Percentiles rank a stretch among this genome's conserved stretches.
phyloP scores from a whole-genome alignment of 2,797 vertebrate genomes.

The Catamblyrhynchus diadema region DNA sequence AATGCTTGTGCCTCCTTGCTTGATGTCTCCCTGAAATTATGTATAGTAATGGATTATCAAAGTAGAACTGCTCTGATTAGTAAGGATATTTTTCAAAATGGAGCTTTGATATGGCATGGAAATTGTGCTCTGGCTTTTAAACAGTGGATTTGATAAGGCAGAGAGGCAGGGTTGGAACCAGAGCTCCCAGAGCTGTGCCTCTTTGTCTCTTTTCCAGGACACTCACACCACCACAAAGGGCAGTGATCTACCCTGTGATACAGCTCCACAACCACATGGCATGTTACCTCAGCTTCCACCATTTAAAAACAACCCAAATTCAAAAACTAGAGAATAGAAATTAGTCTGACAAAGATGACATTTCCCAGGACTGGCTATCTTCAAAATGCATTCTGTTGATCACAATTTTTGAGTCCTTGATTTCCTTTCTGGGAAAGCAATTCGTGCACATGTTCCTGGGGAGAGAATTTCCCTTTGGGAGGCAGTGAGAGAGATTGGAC shows the following conservation, averaged over 20 bases:
- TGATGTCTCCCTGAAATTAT: not conserved
- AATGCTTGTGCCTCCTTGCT: fast-evolving
- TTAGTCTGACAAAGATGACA: constrained; percentile 1
- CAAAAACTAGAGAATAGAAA: not conserved
- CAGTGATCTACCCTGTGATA: not conserved
- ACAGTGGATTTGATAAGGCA: not conserved
- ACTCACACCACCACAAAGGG: not conserved
- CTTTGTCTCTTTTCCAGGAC: not conserved
- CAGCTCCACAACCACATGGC: not conserved
- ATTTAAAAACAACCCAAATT: not conserved
- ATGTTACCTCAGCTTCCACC: not conserved
- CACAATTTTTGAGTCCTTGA: constrained; percentile 15
- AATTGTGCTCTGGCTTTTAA: not conserved
- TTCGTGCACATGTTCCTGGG: not conserved
- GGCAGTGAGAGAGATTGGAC: not conserved
- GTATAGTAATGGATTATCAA: not conserved
- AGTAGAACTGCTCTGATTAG: not conserved
- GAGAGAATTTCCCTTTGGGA: constrained; percentile 21
- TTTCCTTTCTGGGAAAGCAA: constrained; percentile 28
- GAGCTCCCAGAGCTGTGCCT: not conserved
- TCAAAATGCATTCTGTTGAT: not conserved
- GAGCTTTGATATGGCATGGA: not conserved
- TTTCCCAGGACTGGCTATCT: constrained; percentile 3
- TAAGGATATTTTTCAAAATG: not conserved
- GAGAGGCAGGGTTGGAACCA: not conserved